Evolutionary conservation across 1,140 invertebrate genomes (phyloP).

Genomic region (Drosophila mojavensis): DNA sequence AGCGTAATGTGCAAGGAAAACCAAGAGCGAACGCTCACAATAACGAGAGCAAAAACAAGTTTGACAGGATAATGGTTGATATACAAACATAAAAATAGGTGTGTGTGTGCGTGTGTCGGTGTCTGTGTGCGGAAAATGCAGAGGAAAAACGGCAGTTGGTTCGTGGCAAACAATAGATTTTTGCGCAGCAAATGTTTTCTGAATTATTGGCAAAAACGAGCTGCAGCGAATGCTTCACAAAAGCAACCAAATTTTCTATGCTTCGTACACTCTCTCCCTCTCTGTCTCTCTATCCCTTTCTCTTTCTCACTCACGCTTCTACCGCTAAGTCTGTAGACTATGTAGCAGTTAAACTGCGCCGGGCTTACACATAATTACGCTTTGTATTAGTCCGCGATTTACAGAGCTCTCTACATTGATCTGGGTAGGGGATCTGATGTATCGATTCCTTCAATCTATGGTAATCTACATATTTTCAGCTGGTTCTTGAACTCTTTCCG

Average conservation of each 20-base stretch:
- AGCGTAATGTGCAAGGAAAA: constrained; percentile 74
- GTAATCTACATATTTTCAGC: background rate
- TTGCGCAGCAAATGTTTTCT: constrained; percentile 35
- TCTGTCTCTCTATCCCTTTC: constrained; percentile 1
- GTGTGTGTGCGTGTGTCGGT: background rate
- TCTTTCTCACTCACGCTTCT: background rate
- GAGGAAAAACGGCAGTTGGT: constrained; percentile 71
- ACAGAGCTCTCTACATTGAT: constrained; percentile 44
- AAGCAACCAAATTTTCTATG: constrained; percentile 57
- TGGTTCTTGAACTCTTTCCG: constrained; percentile 37
- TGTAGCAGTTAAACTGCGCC: constrained; percentile 30
- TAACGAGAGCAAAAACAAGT: constrained; percentile 69
- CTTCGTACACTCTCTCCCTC: constrained; percentile 4
- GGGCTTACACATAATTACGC: constrained; percentile 63
- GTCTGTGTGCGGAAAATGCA: constrained; percentile 49
- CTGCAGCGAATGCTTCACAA: constrained; percentile 58
- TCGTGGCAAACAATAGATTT: constrained; percentile 58
- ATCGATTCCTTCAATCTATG: constrained; percentile 4
- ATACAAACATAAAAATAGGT: constrained; percentile 11
- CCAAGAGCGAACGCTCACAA: constrained; percentile 33
- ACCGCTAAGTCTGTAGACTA: background rate
- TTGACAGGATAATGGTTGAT: constrained; percentile 69
- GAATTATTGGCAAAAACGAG: constrained; percentile 59
- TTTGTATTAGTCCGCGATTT: constrained; percentile 37
- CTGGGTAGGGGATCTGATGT: constrained; percentile 38